Base-by-base conservation (phyloP, 2,113 vertebrate species). In the Centrocercus urophasianus region DNA sequence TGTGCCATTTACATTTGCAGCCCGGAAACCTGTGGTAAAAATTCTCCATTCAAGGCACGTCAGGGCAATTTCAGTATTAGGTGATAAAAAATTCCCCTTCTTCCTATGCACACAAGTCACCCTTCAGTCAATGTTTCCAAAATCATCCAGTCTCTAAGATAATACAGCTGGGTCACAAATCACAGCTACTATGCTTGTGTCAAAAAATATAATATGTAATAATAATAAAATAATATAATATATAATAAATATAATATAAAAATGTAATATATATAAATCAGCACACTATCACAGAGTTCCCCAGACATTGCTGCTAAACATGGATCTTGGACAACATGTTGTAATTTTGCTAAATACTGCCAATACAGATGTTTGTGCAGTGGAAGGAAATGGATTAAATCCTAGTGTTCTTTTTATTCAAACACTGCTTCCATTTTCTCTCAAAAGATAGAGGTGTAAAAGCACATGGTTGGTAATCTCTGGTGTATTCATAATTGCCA, bases 1-100 rank as follows among this genome's bases (percentile, higher is more conserved):
- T 93, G 84, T 64, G 85, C 47, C 54, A 36, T 27, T 71, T 63
- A 40, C 3, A 4, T 34, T 65, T 48, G n/a, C 27, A 77, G 59
- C 21, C 69, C 1, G 1, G 92, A 89, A 88, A 4, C 16, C 38
- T 69, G 74, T 4, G 20, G 75, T 82, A 73, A 85, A 91, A 91
- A 61, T 59, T 83, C 36, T 69, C 80, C 64, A 73, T 38, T 54
- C 27, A 22, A 63, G 42, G 27, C 30, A 4, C 34, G 78, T 85
- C 54, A 88, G 63, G 63, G 75, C 10, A 83, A 94, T 95, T 94
- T 94, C 82, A 81, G 21, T 86, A 93, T 90, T 63, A 90, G 69
- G 56, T 27, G 79, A 83, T 21, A 79, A 91, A 93, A 93, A 93
- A 66, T 86, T 80, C 72, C 60, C 75, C 85, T 85, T 86, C 64